Percentiles rank a stretch among this genome's conserved stretches.
Evolutionary conservation across 2,797 vertebrate species (phyloP).

Genomic region (Scolopax bukidnonensis): DNA sequence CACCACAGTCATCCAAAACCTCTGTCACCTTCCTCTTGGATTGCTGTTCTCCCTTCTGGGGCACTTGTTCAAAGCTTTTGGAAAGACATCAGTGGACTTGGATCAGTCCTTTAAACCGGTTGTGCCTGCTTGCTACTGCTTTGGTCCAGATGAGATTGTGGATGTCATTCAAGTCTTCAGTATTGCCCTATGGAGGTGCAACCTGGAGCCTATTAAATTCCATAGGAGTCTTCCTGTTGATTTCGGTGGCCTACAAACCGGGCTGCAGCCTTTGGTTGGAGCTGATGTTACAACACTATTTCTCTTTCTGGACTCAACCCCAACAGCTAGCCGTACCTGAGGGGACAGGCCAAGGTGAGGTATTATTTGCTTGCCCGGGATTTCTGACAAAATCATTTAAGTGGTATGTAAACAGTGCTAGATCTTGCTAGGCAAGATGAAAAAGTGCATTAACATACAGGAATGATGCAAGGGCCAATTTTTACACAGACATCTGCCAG

Average conservation of each 20-base stretch:
- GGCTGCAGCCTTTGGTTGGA: neutral
- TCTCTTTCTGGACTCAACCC: neutral
- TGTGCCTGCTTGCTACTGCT: neutral
- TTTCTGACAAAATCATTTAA: neutral
- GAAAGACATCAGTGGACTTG: neutral
- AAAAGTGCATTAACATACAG: neutral
- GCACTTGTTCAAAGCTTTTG: neutral
- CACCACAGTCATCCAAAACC: neutral
- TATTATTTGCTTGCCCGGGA: neutral
- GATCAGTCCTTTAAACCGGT: neutral
- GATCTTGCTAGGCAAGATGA: neutral
- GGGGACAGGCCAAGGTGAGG: neutral
- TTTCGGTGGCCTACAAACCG: neutral
- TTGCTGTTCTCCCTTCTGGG: neutral
- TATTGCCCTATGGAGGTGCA: neutral
- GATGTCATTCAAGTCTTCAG: neutral
- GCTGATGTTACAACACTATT: neutral
- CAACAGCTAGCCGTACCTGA: neutral
- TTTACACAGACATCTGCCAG: neutral
- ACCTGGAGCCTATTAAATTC: neutral
- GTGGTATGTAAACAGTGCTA: neutral
- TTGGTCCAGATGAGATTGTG: neutral
- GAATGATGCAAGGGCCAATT: neutral
- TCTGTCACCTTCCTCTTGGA: neutral
- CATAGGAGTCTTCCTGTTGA: neutral